A percentile compares a stretch with the other conserved stretches of the same genome.
These are phyloP conservation scores for Urocolius indicus DNA, from an alignment of 2,113 vertebrate species.

Conservation along the genomic window DNA sequence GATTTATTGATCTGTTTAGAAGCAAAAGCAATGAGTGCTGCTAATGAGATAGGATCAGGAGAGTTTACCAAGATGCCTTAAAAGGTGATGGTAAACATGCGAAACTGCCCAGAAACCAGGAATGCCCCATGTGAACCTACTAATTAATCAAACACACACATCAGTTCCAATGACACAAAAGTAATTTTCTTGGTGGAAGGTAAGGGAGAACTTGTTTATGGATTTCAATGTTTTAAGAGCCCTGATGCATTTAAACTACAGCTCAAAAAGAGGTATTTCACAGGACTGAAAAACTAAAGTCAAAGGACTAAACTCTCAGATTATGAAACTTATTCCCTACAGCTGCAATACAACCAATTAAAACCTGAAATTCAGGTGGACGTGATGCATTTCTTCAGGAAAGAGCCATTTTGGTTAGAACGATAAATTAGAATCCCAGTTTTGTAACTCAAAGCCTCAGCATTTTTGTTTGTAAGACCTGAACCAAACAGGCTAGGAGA, in stretches of 20 bases:
- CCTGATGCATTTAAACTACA: not conserved
- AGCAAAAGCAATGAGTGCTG: not conserved
- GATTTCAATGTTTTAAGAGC: not conserved
- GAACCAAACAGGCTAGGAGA: not conserved
- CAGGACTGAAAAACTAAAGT: not conserved
- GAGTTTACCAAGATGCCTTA: not conserved
- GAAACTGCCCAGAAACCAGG: not conserved
- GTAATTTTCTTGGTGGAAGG: too few species aligned
- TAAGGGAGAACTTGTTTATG: not conserved
- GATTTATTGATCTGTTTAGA: not conserved
- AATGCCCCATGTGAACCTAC: not conserved
- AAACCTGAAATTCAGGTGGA: not conserved
- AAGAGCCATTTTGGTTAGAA: not conserved
- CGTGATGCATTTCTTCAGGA: not conserved
- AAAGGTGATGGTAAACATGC: not conserved
- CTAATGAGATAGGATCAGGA: not conserved
- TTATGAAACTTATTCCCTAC: not conserved
- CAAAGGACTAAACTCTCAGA: not conserved
- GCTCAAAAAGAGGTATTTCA: not conserved
- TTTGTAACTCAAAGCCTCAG: not conserved
- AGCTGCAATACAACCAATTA: not conserved
- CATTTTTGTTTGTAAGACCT: not conserved
- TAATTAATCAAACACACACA: not conserved
- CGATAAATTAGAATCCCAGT: not conserved
- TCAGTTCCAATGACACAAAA: fast-evolving